phyloP scores from a whole-genome alignment of 2,113 vertebrate genomes.

The Micronycteris hirsuta region DNA sequence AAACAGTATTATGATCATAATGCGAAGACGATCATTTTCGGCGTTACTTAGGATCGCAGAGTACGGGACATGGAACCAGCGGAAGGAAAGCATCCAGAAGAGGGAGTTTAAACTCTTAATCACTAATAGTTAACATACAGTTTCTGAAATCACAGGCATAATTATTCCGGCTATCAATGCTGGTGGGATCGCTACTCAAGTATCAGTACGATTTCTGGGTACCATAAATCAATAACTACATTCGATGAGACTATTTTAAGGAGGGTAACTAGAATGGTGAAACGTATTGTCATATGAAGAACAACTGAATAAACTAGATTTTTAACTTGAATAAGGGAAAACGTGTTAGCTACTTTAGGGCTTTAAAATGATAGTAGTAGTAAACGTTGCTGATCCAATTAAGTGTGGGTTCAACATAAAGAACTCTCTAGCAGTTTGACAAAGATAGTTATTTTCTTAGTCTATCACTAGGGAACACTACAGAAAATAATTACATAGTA shows the following conservation, averaged over 20 bases:
- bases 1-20: not conserved
- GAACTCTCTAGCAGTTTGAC: not conserved
- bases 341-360: not conserved
- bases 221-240: not conserved
- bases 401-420: not conserved
- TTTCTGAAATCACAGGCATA: not conserved
- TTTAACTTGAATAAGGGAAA: constrained; percentile 5
- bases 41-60: not conserved
- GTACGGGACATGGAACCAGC: not conserved
- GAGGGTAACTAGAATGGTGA: not conserved
- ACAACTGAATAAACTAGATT: not conserved
- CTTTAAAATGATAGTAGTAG: not conserved
- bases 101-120: not conserved
- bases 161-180: not conserved
- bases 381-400: not conserved
- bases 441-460: not conserved
- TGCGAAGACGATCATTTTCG: not conserved
- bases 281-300: not conserved
- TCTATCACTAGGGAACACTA: not conserved
- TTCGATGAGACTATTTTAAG: not conserved
- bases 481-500: not conserved
- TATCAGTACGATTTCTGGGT: not conserved
- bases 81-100: not conserved
- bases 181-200: not conserved
- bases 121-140: not conserved